Base-by-base conservation (phyloP, 2,797 vertebrate genomes). In the Pogonophryne albipinna region DNA sequence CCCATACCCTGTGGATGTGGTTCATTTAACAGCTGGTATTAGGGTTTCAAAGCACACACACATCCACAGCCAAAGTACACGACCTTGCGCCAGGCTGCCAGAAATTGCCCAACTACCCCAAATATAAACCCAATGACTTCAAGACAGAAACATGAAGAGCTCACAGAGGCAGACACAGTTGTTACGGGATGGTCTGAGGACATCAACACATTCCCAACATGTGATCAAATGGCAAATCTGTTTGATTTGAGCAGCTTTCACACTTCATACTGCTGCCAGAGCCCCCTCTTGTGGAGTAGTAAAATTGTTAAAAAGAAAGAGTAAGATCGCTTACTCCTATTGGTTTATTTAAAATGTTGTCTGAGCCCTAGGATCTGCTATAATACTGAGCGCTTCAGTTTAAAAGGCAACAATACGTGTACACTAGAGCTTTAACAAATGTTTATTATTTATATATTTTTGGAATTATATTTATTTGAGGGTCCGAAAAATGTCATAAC, bases 1-100 rank as follows among this genome's bases (percentile, higher is more conserved):
- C 76, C 55, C 84, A 82, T 79, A 83, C 50, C 60, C 82, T 68
- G 57, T 79, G 66, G 74, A 78, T 16, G 31, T 27, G 16, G 62
- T 71, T 74, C 74, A 84, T 87, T 85, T 80, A 90, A 89, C 91
- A 94, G 92, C 91, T 92, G 92, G 80, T 87, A 87, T 83, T 83
- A 80, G 66, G 61, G 64, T 79, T 87, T 85, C 66, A 86, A 71
- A 82, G 71, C 50, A 58, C 50, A 57, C 58, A 78, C 7, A 47
- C 12, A 51, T 27, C 27, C 34, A 53, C 56, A 58, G 41, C 23
- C 49, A 73, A 69, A 74, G 70, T 63, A 81, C 66, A 76, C 20
- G 50, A 74, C 74, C 82, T 89, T 69, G 56, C 71, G 66, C 31
- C 53, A 74, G 66, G 34, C 66, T 80, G 78, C 81, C 85, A 76